These are phyloP conservation scores for Axis porcinus DNA, from an alignment of 2,113 vertebrate genomes.

Conservation along the genomic window DNA sequence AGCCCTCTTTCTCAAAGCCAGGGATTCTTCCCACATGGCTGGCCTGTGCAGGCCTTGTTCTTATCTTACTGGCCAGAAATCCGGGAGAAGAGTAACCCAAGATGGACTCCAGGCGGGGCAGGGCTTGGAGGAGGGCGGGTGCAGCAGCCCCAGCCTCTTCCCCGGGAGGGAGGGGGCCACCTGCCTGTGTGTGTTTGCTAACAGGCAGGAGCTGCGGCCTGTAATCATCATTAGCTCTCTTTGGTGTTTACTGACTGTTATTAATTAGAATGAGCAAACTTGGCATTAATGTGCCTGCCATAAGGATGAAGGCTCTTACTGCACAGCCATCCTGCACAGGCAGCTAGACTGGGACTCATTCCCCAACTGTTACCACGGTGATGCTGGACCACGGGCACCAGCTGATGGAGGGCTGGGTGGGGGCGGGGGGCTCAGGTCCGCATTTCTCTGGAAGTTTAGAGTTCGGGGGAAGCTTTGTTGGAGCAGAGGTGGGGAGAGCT, in stretches of 20 bases:
- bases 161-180: constrained; percentile 59
- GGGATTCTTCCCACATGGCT: background rate
- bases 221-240: constrained; percentile 77
- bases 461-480: background rate
- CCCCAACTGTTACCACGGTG: constrained; percentile 65
- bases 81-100: background rate
- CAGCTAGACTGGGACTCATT: constrained; percentile 64
- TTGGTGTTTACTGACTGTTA: constrained; percentile 78
- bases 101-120: background rate
- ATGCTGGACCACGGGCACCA: background rate
- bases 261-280: constrained; percentile 77
- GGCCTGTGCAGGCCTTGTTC: background rate
- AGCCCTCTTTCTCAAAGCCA: background rate
- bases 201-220: constrained; percentile 65
- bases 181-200: constrained; percentile 73
- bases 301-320: constrained; percentile 70
- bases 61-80: background rate
- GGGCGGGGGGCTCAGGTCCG: accelerated
- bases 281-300: constrained; percentile 74
- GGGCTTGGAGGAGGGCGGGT: background rate
- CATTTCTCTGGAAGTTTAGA: background rate
- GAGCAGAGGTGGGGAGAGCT: background rate
- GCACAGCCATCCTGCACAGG: constrained; percentile 55
- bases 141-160: constrained; percentile 14
- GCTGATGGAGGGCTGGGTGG: background rate